Percentiles rank a stretch among this genome's conserved stretches.
Conservation (phyloP, 2,888 invertebrate species). For the Nomada lathburiana region DNA sequence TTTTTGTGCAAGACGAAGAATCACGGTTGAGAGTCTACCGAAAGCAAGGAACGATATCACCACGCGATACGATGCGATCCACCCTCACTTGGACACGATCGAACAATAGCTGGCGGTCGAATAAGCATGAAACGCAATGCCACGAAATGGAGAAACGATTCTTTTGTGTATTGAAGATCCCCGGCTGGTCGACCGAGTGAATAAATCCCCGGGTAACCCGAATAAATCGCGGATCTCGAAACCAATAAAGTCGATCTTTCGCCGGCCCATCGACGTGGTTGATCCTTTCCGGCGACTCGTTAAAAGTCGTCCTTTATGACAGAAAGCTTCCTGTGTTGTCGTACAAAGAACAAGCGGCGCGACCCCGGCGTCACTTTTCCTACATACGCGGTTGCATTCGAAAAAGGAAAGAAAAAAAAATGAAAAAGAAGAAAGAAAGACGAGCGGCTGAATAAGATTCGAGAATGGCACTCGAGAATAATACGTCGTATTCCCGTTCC, state of each 20-base stretch:
- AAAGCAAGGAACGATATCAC: slow-evolving; percentile 51
- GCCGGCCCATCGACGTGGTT: slow-evolving; percentile 50
- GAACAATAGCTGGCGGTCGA: slow-evolving; percentile 68
- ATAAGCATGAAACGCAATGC: slow-evolving; percentile 66
- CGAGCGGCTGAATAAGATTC: slow-evolving; percentile 22
- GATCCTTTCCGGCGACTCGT: slow-evolving; percentile 60
- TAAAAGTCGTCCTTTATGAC: slow-evolving; percentile 61
- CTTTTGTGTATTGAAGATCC: slow-evolving; percentile 69
- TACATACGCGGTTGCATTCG: slow-evolving; percentile 24
- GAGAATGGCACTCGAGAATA: slow-evolving; percentile 22
- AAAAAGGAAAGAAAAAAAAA: neutral
- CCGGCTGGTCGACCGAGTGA: slow-evolving; percentile 55
- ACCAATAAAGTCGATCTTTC: slow-evolving; percentile 69
- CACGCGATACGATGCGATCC: slow-evolving; percentile 27
- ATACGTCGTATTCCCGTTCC: neutral
- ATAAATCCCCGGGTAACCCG: slow-evolving; percentile 66
- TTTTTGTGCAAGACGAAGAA: neutral
- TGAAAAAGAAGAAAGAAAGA: neutral
- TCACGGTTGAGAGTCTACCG: slow-evolving; percentile 27
- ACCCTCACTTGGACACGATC: slow-evolving; percentile 28
- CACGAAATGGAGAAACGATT: slow-evolving; percentile 69
- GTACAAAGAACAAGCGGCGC: slow-evolving; percentile 46
- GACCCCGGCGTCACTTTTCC: slow-evolving; percentile 32
- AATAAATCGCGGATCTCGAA: slow-evolving; percentile 67
- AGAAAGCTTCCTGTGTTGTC: slow-evolving; percentile 54